Conservation (phyloP, 2,797 vertebrate genomes). For the Enteromius argenteus region DNA sequence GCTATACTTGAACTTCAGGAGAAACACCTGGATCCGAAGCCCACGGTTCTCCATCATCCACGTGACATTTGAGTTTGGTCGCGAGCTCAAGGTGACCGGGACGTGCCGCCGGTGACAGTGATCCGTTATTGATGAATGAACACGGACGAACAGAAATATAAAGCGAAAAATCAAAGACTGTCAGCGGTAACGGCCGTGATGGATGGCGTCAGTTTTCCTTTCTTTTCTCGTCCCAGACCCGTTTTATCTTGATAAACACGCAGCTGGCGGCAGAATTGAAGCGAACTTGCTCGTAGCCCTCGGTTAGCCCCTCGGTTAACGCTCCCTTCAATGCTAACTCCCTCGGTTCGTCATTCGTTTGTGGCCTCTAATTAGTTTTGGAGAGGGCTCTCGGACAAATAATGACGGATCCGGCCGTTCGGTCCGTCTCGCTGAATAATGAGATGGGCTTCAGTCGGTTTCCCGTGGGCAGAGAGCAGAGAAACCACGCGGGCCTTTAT, state of each 20-base stretch:
- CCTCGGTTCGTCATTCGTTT: slow-evolving; percentile 64
- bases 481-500: background rate
- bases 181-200: slow-evolving; percentile 58
- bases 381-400: slow-evolving; percentile 71
- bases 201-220: slow-evolving; percentile 56
- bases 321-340: background rate
- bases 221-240: slow-evolving; percentile 57
- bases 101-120: slow-evolving; percentile 39
- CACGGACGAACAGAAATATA: slow-evolving; percentile 49
- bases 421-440: slow-evolving; percentile 28
- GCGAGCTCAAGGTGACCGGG: slow-evolving; percentile 69
- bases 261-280: slow-evolving; percentile 69
- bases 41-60: background rate
- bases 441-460: slow-evolving; percentile 1
- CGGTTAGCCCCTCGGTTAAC: slow-evolving; percentile 1
- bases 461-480: background rate
- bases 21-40: background rate
- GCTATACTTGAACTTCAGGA: background rate
- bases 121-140: slow-evolving; percentile 59
- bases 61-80: slow-evolving; percentile 24
- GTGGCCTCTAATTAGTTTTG: slow-evolving; percentile 74
- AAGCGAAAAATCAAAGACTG: slow-evolving; percentile 57
- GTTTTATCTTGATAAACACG: slow-evolving; percentile 75
- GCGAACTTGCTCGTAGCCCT: slow-evolving; percentile 30
- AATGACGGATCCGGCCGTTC: slow-evolving; percentile 71